phyloP scores from a whole-genome alignment of 2,113 vertebrate species.

The Phylloscopus whistleri region DNA sequence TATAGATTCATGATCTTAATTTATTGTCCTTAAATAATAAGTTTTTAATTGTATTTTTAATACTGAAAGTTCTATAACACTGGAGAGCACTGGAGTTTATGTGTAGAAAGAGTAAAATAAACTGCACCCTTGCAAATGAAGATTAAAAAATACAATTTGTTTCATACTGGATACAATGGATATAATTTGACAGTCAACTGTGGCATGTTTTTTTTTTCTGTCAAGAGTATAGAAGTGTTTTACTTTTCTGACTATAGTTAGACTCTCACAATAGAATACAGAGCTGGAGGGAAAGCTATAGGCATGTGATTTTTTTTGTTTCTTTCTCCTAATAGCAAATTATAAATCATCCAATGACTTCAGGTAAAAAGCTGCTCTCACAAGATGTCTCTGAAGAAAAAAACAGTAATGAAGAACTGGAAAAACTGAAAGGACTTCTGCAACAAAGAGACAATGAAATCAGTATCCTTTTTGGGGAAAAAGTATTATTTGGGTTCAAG shows the following conservation, averaged over 20 bases:
- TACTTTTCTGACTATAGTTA: neutral
- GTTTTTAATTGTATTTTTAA: neutral
- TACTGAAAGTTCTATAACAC: neutral
- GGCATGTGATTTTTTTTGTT: neutral
- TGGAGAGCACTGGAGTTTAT: neutral
- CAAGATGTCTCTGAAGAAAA: neutral
- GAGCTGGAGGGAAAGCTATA: neutral
- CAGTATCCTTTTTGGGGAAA: slow-evolving; percentile 85
- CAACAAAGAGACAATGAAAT: slow-evolving; percentile 91
- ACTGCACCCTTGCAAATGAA: neutral
- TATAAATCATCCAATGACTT: slow-evolving; percentile 55
- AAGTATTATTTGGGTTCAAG: neutral
- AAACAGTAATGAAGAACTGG: slow-evolving; percentile 56
- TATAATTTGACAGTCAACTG: neutral
- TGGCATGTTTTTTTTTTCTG: neutral
- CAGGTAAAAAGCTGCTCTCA: neutral
- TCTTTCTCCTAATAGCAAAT: slow-evolving; percentile 66
- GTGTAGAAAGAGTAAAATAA: neutral
- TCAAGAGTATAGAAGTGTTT: neutral
- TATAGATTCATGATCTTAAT: neutral
- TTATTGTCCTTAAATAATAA: neutral
- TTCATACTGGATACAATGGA: neutral
- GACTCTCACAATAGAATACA: neutral
- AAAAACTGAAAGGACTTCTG: slow-evolving; percentile 80
- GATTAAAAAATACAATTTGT: neutral